Evolutionary conservation across 1,140 invertebrate genomes (phyloP).

Genomic region (Parasteatoda tepidariorum): DNA sequence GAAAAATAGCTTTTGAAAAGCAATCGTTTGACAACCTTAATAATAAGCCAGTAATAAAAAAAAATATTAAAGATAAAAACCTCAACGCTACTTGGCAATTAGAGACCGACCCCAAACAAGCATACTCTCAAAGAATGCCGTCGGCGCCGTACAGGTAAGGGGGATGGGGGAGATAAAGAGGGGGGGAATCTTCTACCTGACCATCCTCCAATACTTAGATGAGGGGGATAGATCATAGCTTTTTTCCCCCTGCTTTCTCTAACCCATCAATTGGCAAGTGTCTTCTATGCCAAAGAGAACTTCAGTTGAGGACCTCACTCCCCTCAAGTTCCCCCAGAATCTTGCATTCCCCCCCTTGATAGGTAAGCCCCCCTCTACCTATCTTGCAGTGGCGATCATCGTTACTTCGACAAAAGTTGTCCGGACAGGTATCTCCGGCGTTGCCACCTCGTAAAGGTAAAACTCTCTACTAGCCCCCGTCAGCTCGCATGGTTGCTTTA

Average conservation of each 20-base stretch:
- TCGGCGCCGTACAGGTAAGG: conserved; percentile 34
- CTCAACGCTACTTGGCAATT: conserved; percentile 53
- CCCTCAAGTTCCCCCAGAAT: neutral
- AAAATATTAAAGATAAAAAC: conserved; percentile 19
- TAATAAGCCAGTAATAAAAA: conserved; percentile 39
- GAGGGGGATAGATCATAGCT: neutral
- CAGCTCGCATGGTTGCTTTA: conserved; percentile 37
- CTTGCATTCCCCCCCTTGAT: neutral
- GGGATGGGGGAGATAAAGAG: neutral
- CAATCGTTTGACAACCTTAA: conserved; percentile 58
- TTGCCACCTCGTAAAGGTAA: conserved; percentile 52
- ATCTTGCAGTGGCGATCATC: conserved; percentile 20
- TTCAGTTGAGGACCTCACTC: conserved; percentile 13
- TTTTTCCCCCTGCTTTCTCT: neutral
- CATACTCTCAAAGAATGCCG: conserved; percentile 44
- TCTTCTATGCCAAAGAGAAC: conserved; percentile 37
- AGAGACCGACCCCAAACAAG: conserved; percentile 42
- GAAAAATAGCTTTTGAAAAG: conserved; percentile 42
- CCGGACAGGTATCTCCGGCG: conserved; percentile 55
- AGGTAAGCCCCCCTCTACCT: conserved; percentile 4
- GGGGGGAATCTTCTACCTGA: neutral
- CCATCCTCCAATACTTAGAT: neutral
- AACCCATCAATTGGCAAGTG: conserved; percentile 45
- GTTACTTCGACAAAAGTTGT: conserved; percentile 46
- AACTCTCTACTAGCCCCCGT: conserved; percentile 34